Evolutionary conservation across 2,113 vertebrate species (phyloP).

Genomic region (Erythrocercus mccallii): DNA sequence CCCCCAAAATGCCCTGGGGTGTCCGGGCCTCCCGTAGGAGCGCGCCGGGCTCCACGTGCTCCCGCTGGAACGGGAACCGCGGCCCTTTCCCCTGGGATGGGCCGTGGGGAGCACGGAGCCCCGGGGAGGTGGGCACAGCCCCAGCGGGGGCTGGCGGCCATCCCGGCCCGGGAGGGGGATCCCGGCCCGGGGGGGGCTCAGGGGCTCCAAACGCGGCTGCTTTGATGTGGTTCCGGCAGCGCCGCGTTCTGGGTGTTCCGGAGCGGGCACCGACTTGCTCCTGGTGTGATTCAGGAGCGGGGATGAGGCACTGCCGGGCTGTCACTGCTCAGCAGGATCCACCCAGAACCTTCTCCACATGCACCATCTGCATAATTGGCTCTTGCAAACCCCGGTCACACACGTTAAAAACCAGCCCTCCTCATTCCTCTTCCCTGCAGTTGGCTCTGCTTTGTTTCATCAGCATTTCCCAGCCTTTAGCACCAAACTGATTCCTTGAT

Average conservation of each 20-base stretch:
- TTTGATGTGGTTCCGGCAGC: not conserved
- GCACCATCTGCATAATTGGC: slow-evolving; percentile 11
- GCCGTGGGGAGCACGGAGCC: not conserved
- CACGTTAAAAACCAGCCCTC: not conserved
- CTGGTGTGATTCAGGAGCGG: not conserved
- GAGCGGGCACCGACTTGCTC: not conserved
- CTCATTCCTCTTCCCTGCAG: not conserved
- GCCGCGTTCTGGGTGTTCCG: not conserved
- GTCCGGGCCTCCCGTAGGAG: not conserved
- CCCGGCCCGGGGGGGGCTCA: too few species aligned
- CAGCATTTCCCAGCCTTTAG: not conserved
- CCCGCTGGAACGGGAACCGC: not conserved
- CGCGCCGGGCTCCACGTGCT: not conserved
- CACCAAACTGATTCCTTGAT: not conserved
- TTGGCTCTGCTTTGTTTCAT: not conserved
- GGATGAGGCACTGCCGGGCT: not conserved
- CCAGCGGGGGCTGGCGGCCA: too few species aligned
- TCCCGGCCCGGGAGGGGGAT: not conserved
- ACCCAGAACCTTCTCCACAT: slow-evolving; percentile 53
- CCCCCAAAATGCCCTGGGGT: rapidly evolving
- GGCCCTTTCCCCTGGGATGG: not conserved
- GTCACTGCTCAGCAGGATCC: slow-evolving; percentile 1
- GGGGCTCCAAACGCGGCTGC: rapidly evolving
- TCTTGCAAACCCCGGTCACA: not conserved
- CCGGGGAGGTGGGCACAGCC: not conserved